Evolutionary conservation across 2,888 invertebrate species (phyloP).

Genomic region (Leistus spinibarbis): DNA sequence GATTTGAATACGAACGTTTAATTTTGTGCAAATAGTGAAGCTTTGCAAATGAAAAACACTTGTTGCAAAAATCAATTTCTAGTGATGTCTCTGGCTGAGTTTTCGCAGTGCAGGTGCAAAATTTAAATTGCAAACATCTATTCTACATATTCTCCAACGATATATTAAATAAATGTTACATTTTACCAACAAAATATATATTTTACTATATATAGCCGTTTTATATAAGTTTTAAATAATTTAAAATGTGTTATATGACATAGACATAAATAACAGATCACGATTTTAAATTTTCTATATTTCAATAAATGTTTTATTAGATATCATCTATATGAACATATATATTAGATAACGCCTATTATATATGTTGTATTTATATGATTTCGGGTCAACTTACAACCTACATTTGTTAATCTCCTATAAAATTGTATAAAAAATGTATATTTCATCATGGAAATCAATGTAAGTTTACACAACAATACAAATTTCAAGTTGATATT

Average conservation of each 20-base stretch:
- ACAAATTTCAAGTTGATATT: neutral
- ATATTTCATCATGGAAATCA: too few relatives aligned
- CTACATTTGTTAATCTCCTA: neutral
- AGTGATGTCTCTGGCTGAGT: neutral
- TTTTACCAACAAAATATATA: too few relatives aligned
- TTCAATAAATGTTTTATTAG: too few relatives aligned
- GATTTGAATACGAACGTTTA: neutral
- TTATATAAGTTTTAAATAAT: too few relatives aligned
- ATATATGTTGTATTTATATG: too few relatives aligned
- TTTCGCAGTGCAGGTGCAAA: neutral
- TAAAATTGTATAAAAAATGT: neutral
- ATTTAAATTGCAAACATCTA: neutral
- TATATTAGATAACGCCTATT: too few relatives aligned
- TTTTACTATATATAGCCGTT: too few relatives aligned
- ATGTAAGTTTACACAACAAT: neutral
- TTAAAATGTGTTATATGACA: too few relatives aligned
- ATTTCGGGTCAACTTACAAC: neutral
- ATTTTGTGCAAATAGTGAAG: neutral
- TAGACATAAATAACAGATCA: too few relatives aligned
- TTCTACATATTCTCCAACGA: neutral
- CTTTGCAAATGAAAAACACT: neutral
- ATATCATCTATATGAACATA: too few relatives aligned
- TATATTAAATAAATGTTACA: neutral
- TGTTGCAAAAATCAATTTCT: neutral
- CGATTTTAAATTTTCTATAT: too few relatives aligned